Evolutionary conservation across 2,113 vertebrate genomes (phyloP), one percentile per base, ranked within the genome.

Genomic region (Ancistrus triradiatus): DNA sequence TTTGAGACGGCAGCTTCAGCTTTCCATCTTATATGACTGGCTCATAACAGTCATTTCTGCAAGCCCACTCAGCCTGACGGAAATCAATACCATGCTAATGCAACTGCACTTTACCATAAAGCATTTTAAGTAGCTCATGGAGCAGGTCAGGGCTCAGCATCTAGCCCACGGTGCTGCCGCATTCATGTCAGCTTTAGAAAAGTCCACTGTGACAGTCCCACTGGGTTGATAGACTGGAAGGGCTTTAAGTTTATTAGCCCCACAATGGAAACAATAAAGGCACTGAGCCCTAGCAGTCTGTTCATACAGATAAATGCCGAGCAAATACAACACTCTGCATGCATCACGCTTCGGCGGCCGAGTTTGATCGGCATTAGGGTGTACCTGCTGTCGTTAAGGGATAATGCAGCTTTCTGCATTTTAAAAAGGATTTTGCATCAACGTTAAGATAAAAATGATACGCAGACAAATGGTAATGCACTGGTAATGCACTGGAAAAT

Each of bases 31-130:
- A n/a, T 43, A 24, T 11, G 38, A 2, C 46, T 10, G 13, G 14
- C 38, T 31, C 10, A 43, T 40, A 48, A 27, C 22, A 1, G 21
- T 48, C 28, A 53, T 55, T 59, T 50, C 52, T 24, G 35, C 44
- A 31, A 25, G 59, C 43, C 52, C 19, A 9, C 43, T 40, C 8
- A 1, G 27, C 61, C 73, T 86, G 79, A 87, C 83, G 77, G 77
- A 61, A 51, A 86, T 88, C 83, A 63, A 86, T 86, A 72, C 33
- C 1, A 37, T 22, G 47, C 72, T 60, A 75, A 76, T 80, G 76
- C 79, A 83, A 77, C 80, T 74, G 70, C 65, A 79, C 80, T 77
- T 85, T 78, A 83, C 79, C 79, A 81, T 82, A 83, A 65, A 79
- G 69, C 68, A 70, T 80, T 77, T 68, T 74, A 82, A 87, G 74